Evolutionary conservation across 2,888 invertebrate genomes (phyloP).

Genomic region (Aleiodes testaceus): DNA sequence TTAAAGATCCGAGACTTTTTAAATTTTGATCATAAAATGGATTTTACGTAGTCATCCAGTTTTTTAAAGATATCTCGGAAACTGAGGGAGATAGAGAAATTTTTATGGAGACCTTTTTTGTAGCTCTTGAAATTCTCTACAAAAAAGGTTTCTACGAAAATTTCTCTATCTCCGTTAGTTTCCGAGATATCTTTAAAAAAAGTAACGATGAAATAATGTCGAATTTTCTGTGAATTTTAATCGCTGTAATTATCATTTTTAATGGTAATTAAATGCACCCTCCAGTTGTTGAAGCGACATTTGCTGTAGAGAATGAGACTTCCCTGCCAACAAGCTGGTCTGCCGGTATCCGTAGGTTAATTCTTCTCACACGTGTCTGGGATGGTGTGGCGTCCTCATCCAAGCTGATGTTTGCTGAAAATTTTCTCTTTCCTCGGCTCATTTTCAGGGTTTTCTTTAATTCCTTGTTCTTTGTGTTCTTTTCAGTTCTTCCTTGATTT

Average conservation of each 20-base stretch:
- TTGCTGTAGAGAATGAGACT: slow-evolving; percentile 71
- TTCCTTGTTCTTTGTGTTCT: slow-evolving; percentile 41
- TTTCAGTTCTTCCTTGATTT: slow-evolving; percentile 26
- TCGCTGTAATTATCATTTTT: slow-evolving; percentile 10
- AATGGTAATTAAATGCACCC: slow-evolving; percentile 64
- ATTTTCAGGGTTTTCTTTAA: slow-evolving; percentile 39
- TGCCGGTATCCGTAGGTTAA: slow-evolving; percentile 71
- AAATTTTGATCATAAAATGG: slow-evolving; percentile 2
- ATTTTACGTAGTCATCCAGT: no score
- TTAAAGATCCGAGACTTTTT: background rate
- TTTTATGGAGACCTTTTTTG: no score
- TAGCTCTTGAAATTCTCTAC: no score
- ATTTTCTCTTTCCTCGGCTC: slow-evolving; percentile 55
- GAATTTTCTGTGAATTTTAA: no score
- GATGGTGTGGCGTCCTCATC: slow-evolving; percentile 67
- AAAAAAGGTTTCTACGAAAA: no score
- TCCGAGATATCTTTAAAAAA: no score
- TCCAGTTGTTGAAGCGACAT: slow-evolving; percentile 70
- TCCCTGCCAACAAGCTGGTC: slow-evolving; percentile 73
- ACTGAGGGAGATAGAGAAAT: no score
- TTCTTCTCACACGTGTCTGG: slow-evolving; percentile 65
- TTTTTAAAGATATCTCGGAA: no score
- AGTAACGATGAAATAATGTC: no score
- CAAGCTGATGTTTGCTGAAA: slow-evolving; percentile 68
- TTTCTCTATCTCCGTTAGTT: no score